phyloP scores from a whole-genome alignment of 2,113 vertebrate species.

The Podiceps cristatus region DNA sequence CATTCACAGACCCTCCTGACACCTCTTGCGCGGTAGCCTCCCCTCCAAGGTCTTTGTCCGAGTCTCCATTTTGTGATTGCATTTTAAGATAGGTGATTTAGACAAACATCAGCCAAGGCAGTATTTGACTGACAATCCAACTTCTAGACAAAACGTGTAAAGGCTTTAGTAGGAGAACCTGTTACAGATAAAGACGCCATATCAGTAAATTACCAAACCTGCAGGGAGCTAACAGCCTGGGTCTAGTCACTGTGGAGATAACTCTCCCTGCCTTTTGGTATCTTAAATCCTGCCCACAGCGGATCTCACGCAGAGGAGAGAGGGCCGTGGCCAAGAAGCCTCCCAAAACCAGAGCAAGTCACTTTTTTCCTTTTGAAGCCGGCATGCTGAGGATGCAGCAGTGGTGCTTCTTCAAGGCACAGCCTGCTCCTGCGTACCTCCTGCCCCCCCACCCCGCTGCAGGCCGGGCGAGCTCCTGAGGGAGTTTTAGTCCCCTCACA shows the following conservation, averaged over 20 bases:
- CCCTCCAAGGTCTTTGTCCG: neutral
- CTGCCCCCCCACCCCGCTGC: neutral
- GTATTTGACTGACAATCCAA: neutral
- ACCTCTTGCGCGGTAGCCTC: neutral
- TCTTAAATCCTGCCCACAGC: neutral
- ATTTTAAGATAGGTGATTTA: neutral
- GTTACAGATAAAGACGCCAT: neutral
- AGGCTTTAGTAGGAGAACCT: neutral
- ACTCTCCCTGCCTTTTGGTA: too few relatives aligned
- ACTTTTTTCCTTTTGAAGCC: too few relatives aligned
- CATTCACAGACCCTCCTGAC: neutral
- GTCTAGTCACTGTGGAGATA: neutral
- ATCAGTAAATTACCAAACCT: neutral
- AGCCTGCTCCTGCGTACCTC: neutral
- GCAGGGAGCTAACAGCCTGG: neutral
- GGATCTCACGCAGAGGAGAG: neutral
- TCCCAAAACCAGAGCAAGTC: neutral
- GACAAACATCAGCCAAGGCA: neutral
- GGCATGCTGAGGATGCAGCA: accelerated
- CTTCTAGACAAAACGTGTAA: neutral
- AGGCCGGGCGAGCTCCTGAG: too few relatives aligned
- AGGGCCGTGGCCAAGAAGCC: neutral
- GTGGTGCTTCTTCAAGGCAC: neutral
- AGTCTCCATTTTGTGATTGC: neutral
- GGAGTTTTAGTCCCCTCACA: neutral